Evolutionary conservation across 2,113 vertebrate species (phyloP).

Genomic region (Circaetus gallicus): DNA sequence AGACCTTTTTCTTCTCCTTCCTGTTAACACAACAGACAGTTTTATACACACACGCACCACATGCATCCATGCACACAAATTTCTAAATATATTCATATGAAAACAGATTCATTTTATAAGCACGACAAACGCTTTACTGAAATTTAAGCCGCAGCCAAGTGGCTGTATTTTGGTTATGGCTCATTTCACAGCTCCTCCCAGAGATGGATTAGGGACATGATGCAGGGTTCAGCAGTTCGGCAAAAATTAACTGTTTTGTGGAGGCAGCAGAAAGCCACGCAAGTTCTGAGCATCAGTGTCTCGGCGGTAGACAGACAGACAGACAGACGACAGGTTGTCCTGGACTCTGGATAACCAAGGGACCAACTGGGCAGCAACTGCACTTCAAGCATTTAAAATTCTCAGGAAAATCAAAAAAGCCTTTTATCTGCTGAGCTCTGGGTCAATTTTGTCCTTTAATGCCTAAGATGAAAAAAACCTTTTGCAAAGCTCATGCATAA

Average conservation of each 20-base stretch:
- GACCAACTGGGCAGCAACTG: background rate
- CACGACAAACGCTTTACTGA: rapidly evolving
- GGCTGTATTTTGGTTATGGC: background rate
- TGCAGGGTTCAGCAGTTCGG: background rate
- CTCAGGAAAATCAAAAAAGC: background rate
- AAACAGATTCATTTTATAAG: background rate
- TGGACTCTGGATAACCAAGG: background rate
- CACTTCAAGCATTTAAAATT: background rate
- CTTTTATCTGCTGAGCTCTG: background rate
- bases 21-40: background rate
- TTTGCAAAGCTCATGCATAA: background rate
- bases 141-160: background rate
- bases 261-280: background rate
- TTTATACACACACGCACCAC: background rate
- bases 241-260: background rate
- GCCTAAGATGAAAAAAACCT: rapidly evolving
- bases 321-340: background rate
- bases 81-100: background rate
- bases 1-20: background rate
- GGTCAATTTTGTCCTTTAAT: background rate
- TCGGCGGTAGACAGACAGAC: rapidly evolving
- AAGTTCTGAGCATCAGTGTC: background rate
- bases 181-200: background rate
- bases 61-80: background rate
- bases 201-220: background rate